Percentiles rank a stretch among this genome's conserved stretches.
Conservation (phyloP, 2,113 vertebrate species). For the Mixornis gularis region DNA sequence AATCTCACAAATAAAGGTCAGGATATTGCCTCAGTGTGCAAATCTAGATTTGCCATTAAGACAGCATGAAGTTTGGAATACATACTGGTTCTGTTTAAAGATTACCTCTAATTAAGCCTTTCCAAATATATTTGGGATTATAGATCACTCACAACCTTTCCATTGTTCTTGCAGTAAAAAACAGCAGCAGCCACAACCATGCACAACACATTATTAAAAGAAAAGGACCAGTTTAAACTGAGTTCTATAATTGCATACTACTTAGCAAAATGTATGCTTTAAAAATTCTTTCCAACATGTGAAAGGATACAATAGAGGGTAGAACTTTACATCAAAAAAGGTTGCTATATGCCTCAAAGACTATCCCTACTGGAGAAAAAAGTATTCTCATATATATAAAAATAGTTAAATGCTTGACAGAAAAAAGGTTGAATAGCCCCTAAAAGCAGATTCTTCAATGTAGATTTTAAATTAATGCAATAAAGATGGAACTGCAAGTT, state of each 20-base stretch:
- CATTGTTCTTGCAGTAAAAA: conserved; percentile 4
- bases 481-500: background rate
- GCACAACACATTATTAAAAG: conserved; percentile 3
- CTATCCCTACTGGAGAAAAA: background rate
- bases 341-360: background rate
- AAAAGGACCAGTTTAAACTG: background rate
- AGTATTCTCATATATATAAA: background rate
- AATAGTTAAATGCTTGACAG: background rate
- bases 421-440: background rate
- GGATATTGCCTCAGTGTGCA: background rate
- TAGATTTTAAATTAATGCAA: background rate
- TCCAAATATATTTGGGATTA: background rate
- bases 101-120: background rate
- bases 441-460: background rate
- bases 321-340: background rate
- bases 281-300: conserved; percentile 28
- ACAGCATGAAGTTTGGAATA: background rate
- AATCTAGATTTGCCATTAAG: background rate
- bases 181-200: background rate
- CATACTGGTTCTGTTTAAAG: background rate
- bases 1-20: background rate
- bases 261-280: conserved; percentile 3
- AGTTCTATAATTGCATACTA: background rate
- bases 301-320: background rate
- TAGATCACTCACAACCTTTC: background rate